Evolutionary conservation across 2,113 vertebrate species (phyloP), one percentile per base, ranked within the genome.

Genomic region (Aleadryas rufinucha): DNA sequence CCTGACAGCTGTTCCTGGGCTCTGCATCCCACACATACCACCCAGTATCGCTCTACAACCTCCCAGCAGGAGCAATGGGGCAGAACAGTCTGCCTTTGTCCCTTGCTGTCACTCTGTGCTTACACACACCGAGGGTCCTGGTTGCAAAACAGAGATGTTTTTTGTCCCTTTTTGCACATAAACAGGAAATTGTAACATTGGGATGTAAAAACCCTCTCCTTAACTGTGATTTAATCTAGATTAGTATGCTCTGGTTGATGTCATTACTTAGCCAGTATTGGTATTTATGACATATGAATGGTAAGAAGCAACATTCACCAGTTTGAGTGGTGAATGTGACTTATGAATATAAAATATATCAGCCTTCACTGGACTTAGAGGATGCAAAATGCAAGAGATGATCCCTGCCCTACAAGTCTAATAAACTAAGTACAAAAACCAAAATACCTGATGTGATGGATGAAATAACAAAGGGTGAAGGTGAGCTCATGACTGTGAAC

Each of bases 71-170:
- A 87, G 21, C n/a, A 41, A 52, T 28, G 39, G 24, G 11, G 11
- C 30, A 47, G 37, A 56, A 19, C 8, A 56, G 4, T 19, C 45
- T 78, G 45, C 26, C n/a, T 69, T 74, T 4, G 1, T 9, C 15
- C 22, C 52, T 49, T 16, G 1, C 35, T 54, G 41, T 27, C 41
- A 18, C 16, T 26, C 19, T 0, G 0, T 31, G 13, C 22, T 81
- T 10, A 14, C 1, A 2, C 41, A 30, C 1, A 0, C 9, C 0
- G 0, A 4, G 15, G 16, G 3, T 84, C 28, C 20, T 89, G 9
- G 7, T 4, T 71, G 47, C 18, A 61, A 72, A 82, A 52, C 16
- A 63, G 20, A 75, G 57, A 9, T 4, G 6, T 0, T 71, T 93
- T 93, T 78, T 66, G 28, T 14, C 19, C 10, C 31, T 87, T 74